A percentile compares a stretch with the other conserved stretches of the same genome.
phyloP scores from a whole-genome alignment of 2,888 invertebrate genomes.

The Eupithecia tripunctaria region DNA sequence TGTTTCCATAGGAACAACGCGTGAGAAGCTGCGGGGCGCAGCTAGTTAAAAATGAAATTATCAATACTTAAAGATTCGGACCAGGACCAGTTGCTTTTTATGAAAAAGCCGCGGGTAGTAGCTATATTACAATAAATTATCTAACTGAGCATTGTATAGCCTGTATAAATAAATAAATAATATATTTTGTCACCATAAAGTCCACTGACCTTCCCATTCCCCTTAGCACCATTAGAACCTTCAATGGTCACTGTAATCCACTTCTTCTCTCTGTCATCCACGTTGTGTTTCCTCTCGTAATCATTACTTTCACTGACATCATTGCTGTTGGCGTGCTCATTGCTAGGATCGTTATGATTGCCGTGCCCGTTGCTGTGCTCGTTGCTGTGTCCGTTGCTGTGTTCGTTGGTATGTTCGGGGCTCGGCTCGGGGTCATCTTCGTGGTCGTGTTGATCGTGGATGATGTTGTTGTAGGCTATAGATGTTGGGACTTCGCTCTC shows the following conservation, averaged over 20 bases:
- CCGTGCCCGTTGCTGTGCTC: conserved; percentile 5
- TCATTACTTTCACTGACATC: conserved; percentile 12
- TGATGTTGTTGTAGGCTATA: conserved; percentile 53
- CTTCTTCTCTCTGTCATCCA: not conserved
- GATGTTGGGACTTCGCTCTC: conserved; percentile 61
- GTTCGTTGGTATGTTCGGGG: conserved; percentile 8
- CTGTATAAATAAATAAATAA: not conserved
- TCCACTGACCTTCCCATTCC: conserved; percentile 24
- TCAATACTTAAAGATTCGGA: too few relatives aligned
- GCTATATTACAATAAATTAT: not conserved
- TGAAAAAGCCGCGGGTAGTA: too few relatives aligned
- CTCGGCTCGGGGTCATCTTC: conserved; percentile 11
- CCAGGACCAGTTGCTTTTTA: too few relatives aligned
- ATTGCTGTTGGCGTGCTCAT: conserved; percentile 17
- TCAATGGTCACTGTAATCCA: not conserved
- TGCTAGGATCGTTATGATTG: not conserved
- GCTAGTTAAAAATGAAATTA: too few relatives aligned
- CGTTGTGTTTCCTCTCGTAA: conserved; percentile 14
- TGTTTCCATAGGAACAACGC: too few relatives aligned
- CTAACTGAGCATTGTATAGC: not conserved
- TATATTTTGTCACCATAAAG: not conserved
- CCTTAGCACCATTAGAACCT: conserved; percentile 1
- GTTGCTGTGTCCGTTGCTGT: conserved; percentile 15
- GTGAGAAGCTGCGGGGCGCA: too few relatives aligned
- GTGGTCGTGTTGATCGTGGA: conserved; percentile 34